Evolutionary conservation across 2,797 vertebrate genomes (phyloP).

Genomic region (Lophotriccus pileatus): DNA sequence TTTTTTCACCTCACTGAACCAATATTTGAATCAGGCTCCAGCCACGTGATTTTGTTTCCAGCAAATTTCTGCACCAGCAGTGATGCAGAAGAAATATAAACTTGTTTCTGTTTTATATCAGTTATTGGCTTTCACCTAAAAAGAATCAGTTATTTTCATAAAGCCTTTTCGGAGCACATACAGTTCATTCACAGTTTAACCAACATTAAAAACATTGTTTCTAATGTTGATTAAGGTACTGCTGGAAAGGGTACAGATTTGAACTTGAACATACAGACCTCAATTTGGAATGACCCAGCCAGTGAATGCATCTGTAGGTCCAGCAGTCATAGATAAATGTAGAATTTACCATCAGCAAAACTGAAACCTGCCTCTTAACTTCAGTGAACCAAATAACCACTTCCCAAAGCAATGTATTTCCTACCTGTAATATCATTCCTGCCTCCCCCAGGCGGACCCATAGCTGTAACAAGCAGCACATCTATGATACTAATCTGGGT

Average conservation of each 20-base stretch:
- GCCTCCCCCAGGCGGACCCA: conserved; percentile 94
- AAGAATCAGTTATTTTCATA: background rate
- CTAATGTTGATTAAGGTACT: background rate
- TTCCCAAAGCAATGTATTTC: background rate
- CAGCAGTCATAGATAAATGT: background rate
- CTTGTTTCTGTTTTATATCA: background rate
- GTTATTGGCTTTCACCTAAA: background rate
- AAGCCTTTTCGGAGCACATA: background rate
- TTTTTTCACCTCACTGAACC: background rate
- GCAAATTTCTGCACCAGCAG: background rate
- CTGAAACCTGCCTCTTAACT: background rate
- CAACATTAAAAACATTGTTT: background rate
- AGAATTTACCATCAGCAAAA: background rate
- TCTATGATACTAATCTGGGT: conserved; percentile 83
- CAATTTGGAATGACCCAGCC: background rate
- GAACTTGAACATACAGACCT: background rate
- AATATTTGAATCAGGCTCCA: background rate
- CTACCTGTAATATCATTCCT: conserved; percentile 92
- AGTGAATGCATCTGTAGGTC: background rate
- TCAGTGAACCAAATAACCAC: background rate
- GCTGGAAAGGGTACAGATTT: background rate
- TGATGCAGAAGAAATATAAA: background rate
- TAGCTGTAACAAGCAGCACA: conserved; percentile 85
- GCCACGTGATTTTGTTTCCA: background rate
- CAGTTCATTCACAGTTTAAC: background rate